phyloP scores from a whole-genome alignment of 2,113 vertebrate species.

The Hyla sarda region DNA sequence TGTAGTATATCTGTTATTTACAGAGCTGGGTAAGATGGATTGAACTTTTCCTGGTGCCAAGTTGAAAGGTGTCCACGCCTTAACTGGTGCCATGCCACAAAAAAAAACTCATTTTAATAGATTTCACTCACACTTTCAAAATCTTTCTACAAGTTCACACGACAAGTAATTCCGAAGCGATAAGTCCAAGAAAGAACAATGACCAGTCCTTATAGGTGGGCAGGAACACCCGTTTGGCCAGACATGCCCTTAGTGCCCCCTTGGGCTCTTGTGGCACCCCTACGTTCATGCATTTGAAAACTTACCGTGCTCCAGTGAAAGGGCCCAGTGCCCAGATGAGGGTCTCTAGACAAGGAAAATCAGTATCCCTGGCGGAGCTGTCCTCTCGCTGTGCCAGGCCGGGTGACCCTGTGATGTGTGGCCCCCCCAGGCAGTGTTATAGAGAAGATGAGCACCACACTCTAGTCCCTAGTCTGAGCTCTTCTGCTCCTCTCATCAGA shows the following conservation, averaged over 20 bases:
- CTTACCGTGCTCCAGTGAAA: constrained; percentile 29
- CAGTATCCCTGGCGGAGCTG: constrained; percentile 14
- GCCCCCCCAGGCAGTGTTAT: not conserved
- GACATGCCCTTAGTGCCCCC: not conserved
- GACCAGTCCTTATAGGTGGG: not conserved
- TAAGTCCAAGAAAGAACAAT: not conserved
- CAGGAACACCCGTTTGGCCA: not conserved
- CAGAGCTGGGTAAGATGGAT: not conserved
- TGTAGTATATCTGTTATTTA: not conserved
- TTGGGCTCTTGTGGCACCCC: not conserved
- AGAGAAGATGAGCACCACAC: not conserved
- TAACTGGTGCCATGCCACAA: no score
- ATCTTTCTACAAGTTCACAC: not conserved
- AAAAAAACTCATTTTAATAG: not conserved
- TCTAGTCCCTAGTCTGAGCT: constrained; percentile 4
- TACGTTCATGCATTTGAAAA: not conserved
- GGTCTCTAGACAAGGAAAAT: not conserved
- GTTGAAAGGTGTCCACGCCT: no score
- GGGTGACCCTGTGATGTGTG: constrained; percentile 2
- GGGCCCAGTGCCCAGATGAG: not conserved
- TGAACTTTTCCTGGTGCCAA: no score
- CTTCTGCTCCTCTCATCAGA: constrained; percentile 58
- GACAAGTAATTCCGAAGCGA: no score
- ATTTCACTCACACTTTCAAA: not conserved
- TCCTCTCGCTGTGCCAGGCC: constrained; percentile 6